Conservation (phyloP, 2,888 invertebrate species). For the Deilephila porcellus region DNA sequence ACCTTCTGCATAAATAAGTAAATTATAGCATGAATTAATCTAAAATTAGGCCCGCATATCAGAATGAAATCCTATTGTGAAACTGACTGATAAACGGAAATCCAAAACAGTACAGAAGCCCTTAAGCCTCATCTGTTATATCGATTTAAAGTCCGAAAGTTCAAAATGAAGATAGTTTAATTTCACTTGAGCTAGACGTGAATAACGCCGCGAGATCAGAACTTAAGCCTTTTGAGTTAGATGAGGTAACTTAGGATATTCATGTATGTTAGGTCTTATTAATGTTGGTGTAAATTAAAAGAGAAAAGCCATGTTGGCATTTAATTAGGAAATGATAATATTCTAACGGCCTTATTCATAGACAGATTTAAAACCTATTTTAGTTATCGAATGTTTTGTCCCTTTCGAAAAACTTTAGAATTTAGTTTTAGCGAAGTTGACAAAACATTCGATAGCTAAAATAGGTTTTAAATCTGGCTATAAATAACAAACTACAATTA, state of each 20-base stretch:
- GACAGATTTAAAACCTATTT: too few species aligned
- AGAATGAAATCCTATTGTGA: background rate
- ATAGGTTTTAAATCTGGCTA: too few species aligned
- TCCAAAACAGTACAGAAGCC: background rate
- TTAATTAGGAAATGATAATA: background rate
- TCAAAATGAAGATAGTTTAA: constrained; percentile 28
- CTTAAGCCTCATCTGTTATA: background rate
- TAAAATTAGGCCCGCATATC: too few species aligned
- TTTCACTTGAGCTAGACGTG: constrained; percentile 39
- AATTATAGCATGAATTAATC: too few species aligned
- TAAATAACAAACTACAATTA: too few species aligned
- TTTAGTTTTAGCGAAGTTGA: too few species aligned
- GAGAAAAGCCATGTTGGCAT: background rate
- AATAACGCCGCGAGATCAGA: constrained; percentile 53
- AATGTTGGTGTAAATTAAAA: constrained; percentile 40
- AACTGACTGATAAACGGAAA: too few species aligned
- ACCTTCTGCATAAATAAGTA: too few species aligned
- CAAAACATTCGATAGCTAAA: too few species aligned
- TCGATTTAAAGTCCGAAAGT: constrained; percentile 22
- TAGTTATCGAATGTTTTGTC: too few species aligned
- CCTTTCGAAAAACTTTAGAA: too few species aligned
- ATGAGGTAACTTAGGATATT: constrained; percentile 66
- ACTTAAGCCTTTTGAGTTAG: constrained; percentile 65
- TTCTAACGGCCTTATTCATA: background rate
- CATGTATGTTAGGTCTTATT: constrained; percentile 50